Conservation (phyloP, 2,113 vertebrate species). For the Oceanites oceanicus region DNA sequence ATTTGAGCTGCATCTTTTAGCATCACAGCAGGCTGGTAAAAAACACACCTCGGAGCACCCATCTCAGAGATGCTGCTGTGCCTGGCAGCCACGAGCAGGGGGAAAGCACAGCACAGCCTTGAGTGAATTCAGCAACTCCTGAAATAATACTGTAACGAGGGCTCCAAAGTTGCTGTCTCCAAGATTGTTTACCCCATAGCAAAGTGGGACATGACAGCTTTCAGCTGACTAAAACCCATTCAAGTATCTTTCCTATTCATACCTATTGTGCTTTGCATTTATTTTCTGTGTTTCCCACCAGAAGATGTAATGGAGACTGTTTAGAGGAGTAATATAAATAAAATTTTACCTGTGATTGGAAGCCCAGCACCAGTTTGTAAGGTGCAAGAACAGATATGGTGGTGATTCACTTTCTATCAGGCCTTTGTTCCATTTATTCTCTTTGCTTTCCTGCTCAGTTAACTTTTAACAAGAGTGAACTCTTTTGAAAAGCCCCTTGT, state of each 20-base stretch:
- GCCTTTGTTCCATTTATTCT: slow-evolving; percentile 5
- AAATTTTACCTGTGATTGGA: not conserved
- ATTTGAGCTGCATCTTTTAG: not conserved
- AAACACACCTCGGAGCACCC: not conserved
- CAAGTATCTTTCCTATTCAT: not conserved
- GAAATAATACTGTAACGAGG: not conserved
- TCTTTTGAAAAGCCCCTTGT: not conserved
- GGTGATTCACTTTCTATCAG: not conserved
- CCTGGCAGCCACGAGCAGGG: fast-evolving
- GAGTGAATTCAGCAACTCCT: not conserved
- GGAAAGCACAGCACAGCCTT: not conserved
- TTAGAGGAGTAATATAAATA: not conserved
- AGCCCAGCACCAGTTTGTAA: not conserved
- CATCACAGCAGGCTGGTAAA: not conserved
- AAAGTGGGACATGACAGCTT: not conserved
- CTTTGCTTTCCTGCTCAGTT: slow-evolving; percentile 3
- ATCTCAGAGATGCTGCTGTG: not conserved
- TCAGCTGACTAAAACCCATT: not conserved
- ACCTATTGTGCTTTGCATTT: not conserved
- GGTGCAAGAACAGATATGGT: not conserved
- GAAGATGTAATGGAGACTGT: not conserved
- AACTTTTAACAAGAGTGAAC: not conserved
- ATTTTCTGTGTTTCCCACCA: not conserved
- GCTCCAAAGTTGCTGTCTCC: not conserved
- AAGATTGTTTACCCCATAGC: not conserved